phyloP scores from a whole-genome alignment of 2,113 vertebrate species.

The Prionailurus viverrinus region DNA sequence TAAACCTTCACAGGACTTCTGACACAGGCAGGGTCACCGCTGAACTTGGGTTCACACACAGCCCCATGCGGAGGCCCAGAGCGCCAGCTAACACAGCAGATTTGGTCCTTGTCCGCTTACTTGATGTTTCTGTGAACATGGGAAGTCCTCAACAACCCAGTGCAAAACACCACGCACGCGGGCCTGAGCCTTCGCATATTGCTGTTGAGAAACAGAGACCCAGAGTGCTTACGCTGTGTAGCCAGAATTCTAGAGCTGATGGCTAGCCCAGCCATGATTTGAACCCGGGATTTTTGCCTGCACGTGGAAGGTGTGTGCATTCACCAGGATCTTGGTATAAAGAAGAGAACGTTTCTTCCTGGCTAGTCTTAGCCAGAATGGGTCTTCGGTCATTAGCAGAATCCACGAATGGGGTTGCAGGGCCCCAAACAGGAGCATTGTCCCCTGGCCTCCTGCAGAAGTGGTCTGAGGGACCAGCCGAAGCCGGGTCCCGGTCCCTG shows the following conservation, averaged over 20 bases:
- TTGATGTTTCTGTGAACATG: not conserved
- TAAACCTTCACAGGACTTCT: not conserved
- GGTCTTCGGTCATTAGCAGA: not conserved
- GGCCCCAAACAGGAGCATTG: not conserved
- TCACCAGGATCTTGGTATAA: not conserved
- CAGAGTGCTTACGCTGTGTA: accelerated
- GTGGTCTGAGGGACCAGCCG: not conserved
- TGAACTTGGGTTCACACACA: not conserved
- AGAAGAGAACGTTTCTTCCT: too few relatives aligned
- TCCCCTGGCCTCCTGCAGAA: accelerated
- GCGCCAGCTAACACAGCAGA: not conserved
- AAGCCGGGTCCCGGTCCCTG: too few relatives aligned
- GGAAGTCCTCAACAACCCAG: not conserved
- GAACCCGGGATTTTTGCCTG: too few relatives aligned
- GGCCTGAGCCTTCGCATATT: not conserved
- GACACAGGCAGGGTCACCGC: not conserved
- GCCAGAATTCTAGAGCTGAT: not conserved
- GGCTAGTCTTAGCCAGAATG: too few relatives aligned
- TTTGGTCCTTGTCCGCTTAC: not conserved
- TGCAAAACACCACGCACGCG: not conserved
- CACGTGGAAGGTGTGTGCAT: not conserved
- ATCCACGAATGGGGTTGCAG: not conserved
- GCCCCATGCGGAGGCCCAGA: not conserved
- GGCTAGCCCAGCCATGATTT: not conserved
- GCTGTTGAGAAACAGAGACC: not conserved